These are phyloP conservation scores for Agriopis marginaria DNA, from an alignment of 2,888 invertebrate genomes.

Conservation along the genomic window DNA sequence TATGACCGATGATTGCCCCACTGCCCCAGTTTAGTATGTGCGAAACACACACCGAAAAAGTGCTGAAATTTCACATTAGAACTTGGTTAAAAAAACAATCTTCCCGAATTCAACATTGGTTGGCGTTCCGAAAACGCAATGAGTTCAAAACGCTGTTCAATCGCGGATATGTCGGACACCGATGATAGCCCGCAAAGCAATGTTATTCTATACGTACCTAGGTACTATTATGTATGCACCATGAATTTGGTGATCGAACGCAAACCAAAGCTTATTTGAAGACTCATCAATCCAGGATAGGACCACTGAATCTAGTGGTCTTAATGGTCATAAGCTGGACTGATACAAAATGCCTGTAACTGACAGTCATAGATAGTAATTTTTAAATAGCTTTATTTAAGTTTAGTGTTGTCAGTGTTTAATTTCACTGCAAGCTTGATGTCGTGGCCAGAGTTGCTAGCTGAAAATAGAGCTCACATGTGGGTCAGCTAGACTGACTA, in stretches of 20 bases:
- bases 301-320: too few relatives aligned
- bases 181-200: not conserved
- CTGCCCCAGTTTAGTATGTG: conserved; percentile 7
- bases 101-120: not conserved
- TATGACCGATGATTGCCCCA: conserved; percentile 25
- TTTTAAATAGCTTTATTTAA: conserved; percentile 8
- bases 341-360: too few relatives aligned
- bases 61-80: too few relatives aligned
- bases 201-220: not conserved
- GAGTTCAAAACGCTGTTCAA: not conserved
- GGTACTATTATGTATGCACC: too few relatives aligned
- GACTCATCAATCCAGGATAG: too few relatives aligned
- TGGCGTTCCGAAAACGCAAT: not conserved
- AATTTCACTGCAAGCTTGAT: conserved; percentile 45
- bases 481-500: conserved; percentile 62
- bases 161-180: too few relatives aligned
- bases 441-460: conserved; percentile 45
- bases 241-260: too few relatives aligned
- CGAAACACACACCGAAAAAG: conserved; percentile 3
- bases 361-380: not conserved
- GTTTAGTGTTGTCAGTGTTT: conserved; percentile 48
- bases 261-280: too few relatives aligned
- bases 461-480: conserved; percentile 63
- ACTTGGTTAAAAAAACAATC: too few relatives aligned
- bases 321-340: too few relatives aligned